Base-by-base conservation (phyloP, 2,888 invertebrate species). In the Hetaerina titia region DNA sequence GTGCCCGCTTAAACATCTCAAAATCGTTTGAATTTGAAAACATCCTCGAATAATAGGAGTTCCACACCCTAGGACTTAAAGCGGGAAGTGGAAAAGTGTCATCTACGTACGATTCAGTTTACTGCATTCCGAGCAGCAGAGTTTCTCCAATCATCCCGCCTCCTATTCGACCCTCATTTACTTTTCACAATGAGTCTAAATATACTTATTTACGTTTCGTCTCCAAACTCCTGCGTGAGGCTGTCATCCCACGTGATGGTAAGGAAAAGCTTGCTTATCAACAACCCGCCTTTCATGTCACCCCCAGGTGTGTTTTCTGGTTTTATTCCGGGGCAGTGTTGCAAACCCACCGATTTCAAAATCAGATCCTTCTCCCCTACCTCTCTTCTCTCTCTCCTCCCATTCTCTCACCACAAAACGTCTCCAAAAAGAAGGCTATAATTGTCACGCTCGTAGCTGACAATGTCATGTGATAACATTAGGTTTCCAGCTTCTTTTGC, bases 301-400 rank as follows among this genome's bases (percentile, higher is more conserved):
- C 25, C 81, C 81, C 25, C 81, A 81, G 81, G 81, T 81, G 81
- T 81, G 81, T 81, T 81, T 81, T 81, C 81, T 81, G 81, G 25
- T 81, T 81, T 81, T 81, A 31, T 31, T 81, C 81, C 81, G 81
- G 22, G 31, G 81, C 81, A 81, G 81, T 81, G 81, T 81, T 81
- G 81, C 81, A 81, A 81, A 81, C 81, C 81, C 13, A 81, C 19
- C 11, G 81, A 81, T 81, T 81, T 81, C 81, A 81, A 81, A 81
- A 81, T 81, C 81, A 81, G 25, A 31, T 81, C 31, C 81, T 22
- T 31, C 22, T 31, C 15, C 81, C 9, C 31, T 15, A 25, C 25
- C 31, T 13, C 19, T 22, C 31, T 15, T 13, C 25, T 13, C 81
- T 81, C 25, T 22, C 7, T 31, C 31, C 17, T 69, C 7, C 19